Base-by-base conservation (phyloP, 35 echinoderm and acorn worm species). In the Apostichopus japonicus region DNA sequence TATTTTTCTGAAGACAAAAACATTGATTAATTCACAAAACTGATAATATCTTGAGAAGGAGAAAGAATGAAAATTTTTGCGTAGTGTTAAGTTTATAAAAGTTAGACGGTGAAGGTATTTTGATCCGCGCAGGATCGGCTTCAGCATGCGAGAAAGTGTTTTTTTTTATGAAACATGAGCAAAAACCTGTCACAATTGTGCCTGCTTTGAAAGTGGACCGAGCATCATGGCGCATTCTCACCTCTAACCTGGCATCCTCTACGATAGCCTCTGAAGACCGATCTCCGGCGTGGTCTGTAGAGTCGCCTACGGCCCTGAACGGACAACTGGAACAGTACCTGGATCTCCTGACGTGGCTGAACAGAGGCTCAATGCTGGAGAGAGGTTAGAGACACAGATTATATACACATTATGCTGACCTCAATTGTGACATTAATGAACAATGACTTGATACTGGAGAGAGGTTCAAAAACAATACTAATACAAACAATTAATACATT, bases 181-280 rank as follows among this genome's bases (percentile, higher is more conserved):
- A 44, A 44, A 44, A 44, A 44, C 33, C 33, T 44, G 33, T 44
- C 33, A 44, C 33, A 44, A 44, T 44, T 44, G 33, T 44, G 0
- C 33, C 33, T 44, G 33, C 4, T 44, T 44, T 44, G 33, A 44
- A 44, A 44, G 33, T 44, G 33, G 33, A 44, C 33, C 33, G 3
- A 44, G 2, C 33, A 44, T 82, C 23, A 9, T 51, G 54, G 10
- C 10, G 24, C 0, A 62, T 23, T 65, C 25, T 87, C 58, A 91
- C 90, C 90, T 91, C 90, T 13, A 91, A 73, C 56, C 76, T 91
- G 33, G 90, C 90, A 91, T 91, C 90, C 24, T 91, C 90, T 6
- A 91, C 55, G 7, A 91, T 56, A 56, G 73, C 76, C 15, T 91
- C 90, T 11, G 54, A 51, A 10, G 90, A 79, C 6, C 76, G 11